Evolutionary conservation across 2,797 vertebrate genomes (phyloP).

Genomic region (Emys orbicularis): DNA sequence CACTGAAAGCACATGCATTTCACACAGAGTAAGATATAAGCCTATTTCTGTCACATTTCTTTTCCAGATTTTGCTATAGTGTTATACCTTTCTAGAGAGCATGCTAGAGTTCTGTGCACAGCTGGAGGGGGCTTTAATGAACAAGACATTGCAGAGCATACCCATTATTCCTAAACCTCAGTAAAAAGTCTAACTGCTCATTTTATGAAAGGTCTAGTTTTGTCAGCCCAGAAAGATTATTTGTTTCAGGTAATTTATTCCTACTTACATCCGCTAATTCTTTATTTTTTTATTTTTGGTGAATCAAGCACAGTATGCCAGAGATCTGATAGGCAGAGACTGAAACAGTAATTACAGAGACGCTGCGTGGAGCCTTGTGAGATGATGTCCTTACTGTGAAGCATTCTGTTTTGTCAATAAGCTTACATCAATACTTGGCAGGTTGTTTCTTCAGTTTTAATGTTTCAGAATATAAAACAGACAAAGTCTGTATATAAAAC

Average conservation of each 20-base stretch:
- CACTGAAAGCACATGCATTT: neutral
- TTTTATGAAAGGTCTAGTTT: conserved; percentile 29
- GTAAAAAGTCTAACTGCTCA: conserved; percentile 2
- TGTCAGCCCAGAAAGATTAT: conserved; percentile 26
- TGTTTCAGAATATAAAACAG: conserved; percentile 76
- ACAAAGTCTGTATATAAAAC: conserved; percentile 73
- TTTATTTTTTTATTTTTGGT: neutral
- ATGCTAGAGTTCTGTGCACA: neutral
- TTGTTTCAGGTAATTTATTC: conserved; percentile 64
- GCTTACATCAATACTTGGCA: conserved; percentile 79
- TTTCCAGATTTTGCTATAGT: neutral
- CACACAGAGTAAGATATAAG: neutral
- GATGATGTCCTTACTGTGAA: conserved; percentile 73
- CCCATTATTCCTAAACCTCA: conserved; percentile 7
- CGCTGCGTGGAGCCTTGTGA: conserved; percentile 48
- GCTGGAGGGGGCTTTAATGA: conserved; percentile 9
- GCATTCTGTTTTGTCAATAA: conserved; percentile 79
- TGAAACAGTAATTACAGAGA: conserved; percentile 72
- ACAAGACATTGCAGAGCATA: neutral
- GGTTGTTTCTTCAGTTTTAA: conserved; percentile 74
- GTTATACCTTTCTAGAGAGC: neutral
- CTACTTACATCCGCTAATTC: conserved; percentile 46
- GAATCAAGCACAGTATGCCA: conserved; percentile 9
- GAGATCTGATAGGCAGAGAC: conserved; percentile 38
- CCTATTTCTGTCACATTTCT: neutral